Base-by-base conservation (phyloP, 2,797 vertebrate genomes). In the Propithecus perrieri region DNA sequence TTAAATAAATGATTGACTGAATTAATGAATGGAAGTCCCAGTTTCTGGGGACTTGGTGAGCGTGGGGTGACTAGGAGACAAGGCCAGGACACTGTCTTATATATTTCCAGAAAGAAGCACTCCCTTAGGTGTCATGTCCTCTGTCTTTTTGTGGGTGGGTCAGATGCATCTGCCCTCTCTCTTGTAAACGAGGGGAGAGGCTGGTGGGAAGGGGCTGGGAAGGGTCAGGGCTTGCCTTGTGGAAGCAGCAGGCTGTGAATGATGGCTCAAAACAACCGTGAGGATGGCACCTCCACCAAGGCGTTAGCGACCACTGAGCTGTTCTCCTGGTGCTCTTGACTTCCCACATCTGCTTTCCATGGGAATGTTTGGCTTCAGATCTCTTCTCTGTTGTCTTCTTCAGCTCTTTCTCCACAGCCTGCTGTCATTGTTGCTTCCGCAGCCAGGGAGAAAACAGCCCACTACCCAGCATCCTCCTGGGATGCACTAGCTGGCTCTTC, bases 151-250 rank as follows among this genome's bases (percentile, higher is more conserved):
- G 9, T 6, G 41, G 4, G 35, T 30, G 75, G 35, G 26, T 33
- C 67, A 33, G 43, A 55, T 8, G 7, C 0, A 17, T 6, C 1
- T 78, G 7, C 69, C 7, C 5, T 14, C 43, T 74, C 89, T 87
- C 33, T 92, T 72, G 2, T 46, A 75, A 80, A 46, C 3, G 74
- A 50, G 72, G 26, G n/a, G 94, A 50, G 79, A 71, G 50, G 69
- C 33, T 12, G 33, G 24, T 59, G 22, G 71, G 59, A 79, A 22
- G 85, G n/a, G 24, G 55, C 10, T 46, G 41, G 20, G 48, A 72
- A 78, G 46, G 50, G 41, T 48, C 13, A 0, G 28, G n/a, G 33
- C 35, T 53, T 35, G 26, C 3, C 0, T 0, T 1, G 5, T 2
- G 18, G 79, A 81, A 78, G 57, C 35, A 46, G 26, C 2, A 2